phyloP scores from a whole-genome alignment of 2,797 vertebrate species.

The Anomalospiza imberbis region DNA sequence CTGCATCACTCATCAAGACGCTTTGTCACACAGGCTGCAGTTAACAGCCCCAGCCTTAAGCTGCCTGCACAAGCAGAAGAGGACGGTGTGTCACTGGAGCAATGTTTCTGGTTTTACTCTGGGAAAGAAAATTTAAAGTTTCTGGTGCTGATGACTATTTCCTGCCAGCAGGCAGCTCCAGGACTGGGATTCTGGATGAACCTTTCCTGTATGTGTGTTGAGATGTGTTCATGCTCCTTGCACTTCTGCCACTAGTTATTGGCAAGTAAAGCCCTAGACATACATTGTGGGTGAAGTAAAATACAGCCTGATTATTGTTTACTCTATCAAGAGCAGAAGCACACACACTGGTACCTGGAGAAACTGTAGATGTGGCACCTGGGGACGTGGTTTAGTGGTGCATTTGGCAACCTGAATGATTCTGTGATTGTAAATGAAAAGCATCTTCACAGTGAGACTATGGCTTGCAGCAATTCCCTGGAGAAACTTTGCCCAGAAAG shows the following conservation, averaged over 20 bases:
- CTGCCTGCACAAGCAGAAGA: background rate
- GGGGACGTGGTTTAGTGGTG: background rate
- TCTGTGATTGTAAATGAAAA: background rate
- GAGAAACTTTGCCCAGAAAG: background rate
- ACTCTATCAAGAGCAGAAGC: background rate
- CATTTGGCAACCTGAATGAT: background rate
- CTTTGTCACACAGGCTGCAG: background rate
- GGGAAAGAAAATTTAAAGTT: background rate
- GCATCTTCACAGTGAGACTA: background rate
- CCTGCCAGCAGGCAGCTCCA: background rate
- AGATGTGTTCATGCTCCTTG: fast-evolving
- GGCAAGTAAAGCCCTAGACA: background rate
- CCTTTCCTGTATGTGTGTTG: background rate
- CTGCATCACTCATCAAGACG: fast-evolving
- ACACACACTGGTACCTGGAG: background rate
- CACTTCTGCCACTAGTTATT: background rate
- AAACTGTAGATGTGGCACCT: background rate
- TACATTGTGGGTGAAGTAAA: background rate
- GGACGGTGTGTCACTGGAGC: background rate
- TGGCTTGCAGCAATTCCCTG: background rate
- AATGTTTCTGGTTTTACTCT: background rate
- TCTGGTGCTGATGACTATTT: background rate
- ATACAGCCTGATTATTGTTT: background rate
- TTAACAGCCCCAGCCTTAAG: background rate
- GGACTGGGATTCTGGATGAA: background rate